phyloP scores from a whole-genome alignment of 23 tunicate genomes.

The Diplosoma virens region DNA sequence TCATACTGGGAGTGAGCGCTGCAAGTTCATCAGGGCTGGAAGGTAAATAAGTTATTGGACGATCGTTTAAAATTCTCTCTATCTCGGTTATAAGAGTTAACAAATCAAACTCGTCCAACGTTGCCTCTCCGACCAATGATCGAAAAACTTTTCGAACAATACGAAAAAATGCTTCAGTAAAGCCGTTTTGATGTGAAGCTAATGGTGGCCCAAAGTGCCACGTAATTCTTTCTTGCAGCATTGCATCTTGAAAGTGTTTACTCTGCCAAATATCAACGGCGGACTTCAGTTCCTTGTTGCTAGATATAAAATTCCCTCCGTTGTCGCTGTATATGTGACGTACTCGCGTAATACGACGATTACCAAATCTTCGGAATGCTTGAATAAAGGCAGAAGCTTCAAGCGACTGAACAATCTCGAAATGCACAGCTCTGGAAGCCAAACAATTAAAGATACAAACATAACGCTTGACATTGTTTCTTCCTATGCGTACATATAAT shows the following conservation, averaged over 20 bases:
- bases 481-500: conserved; percentile 13
- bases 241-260: too few relatives aligned
- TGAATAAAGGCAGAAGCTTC: conserved; percentile 32
- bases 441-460: conserved; percentile 32
- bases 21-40: conserved; percentile 11
- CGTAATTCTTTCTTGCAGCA: too few relatives aligned
- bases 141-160: conserved; percentile 20
- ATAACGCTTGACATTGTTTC: conserved; percentile 34
- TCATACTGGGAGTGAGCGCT: conserved; percentile 3
- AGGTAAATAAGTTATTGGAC: conserved; percentile 2
- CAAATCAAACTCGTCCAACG: neutral
- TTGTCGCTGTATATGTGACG: conserved; percentile 3
- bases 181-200: too few relatives aligned
- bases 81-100: neutral
- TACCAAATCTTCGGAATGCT: conserved; percentile 15
- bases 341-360: conserved; percentile 22
- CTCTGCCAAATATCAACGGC: conserved; percentile 20
- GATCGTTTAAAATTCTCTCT: conserved; percentile 4
- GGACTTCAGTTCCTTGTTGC: conserved; percentile 11
- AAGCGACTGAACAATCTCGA: conserved; percentile 25
- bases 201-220: too few relatives aligned
- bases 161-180: conserved; percentile 34
- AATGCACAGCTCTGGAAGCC: conserved; percentile 43
- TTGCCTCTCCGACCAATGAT: neutral
- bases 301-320: conserved; percentile 19